Conservation (phyloP, 2,888 invertebrate species). For the Euspilapteryx auroguttella region DNA sequence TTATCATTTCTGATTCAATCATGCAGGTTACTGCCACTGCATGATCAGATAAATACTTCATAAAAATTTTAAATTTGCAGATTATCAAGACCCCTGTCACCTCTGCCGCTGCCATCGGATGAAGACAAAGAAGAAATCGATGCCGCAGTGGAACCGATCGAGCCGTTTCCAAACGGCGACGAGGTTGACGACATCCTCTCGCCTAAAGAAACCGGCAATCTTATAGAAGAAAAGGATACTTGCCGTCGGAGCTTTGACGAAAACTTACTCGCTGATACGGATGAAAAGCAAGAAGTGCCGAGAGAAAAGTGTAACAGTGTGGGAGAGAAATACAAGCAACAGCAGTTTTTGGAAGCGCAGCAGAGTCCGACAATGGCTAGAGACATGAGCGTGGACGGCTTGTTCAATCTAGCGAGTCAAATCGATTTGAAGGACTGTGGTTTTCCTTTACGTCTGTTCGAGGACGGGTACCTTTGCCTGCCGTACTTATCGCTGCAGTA, state of each 20-base stretch:
- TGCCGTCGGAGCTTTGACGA: constrained; percentile 48
- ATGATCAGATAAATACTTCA: too few species aligned
- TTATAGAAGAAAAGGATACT: constrained; percentile 44
- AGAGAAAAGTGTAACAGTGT: constrained; percentile 53
- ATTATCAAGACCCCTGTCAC: constrained; percentile 41
- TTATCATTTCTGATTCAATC: too few species aligned
- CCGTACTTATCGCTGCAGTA: constrained; percentile 96
- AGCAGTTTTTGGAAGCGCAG: constrained; percentile 38
- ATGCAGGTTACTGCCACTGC: too few species aligned
- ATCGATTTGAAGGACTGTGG: constrained; percentile 77
- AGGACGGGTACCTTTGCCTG: constrained; percentile 90
- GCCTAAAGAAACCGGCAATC: constrained; percentile 39
- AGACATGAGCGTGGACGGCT: constrained; percentile 67
- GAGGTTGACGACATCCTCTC: constrained; percentile 29
- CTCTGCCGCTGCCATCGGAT: constrained; percentile 18
- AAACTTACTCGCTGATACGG: constrained; percentile 27
- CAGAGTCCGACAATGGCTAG: constrained; percentile 65
- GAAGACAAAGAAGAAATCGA: constrained; percentile 1
- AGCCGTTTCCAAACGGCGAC: constrained; percentile 18
- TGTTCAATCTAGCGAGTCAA: constrained; percentile 67
- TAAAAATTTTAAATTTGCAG: too few species aligned
- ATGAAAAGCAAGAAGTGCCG: constrained; percentile 31
- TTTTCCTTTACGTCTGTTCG: constrained; percentile 84
- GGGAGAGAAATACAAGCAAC: constrained; percentile 47
- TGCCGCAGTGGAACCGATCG: constrained; percentile 18